Evolutionary conservation across 2,888 invertebrate species (phyloP), one percentile per base, ranked within the genome.

Genomic region (Gonocerus acuteangulatus): DNA sequence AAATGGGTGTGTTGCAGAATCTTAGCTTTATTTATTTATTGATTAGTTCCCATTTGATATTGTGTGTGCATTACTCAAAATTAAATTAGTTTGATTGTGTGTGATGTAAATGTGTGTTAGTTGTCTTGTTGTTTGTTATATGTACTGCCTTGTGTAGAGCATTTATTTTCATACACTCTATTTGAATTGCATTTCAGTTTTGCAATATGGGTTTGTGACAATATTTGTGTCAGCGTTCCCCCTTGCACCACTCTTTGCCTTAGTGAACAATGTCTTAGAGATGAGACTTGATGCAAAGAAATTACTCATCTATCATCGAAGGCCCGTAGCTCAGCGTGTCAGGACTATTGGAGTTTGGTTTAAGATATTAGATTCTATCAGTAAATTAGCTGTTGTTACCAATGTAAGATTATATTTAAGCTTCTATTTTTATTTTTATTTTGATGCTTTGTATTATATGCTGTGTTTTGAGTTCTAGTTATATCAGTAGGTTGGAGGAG

Each of bases 181-280:
- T 27, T 27, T 27, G 27, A 27, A 27, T 27, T 27, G 9, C 27
- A 19, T 64, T 65, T 32, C 74, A 95, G 95, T 95, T 52, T 78
- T 96, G 42, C 97, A 97, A 75, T 97, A 95, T 77, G 97, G 97
- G 0, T 97, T 97, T 78, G 89, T 96, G 44, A 96, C 95, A 1
- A 89, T 97, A 69, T 97, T 97, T 76, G 96, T 96, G 66, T 90
- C 95, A 36, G 97, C 96, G 2, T 97, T 97, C 78, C 97, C 97
- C 0, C 77, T 97, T 56, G 97, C 96, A 1, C 97, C 97, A 0
- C 80, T 97, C 60, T 97, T 95, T 78, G 95, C 96, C 0, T 79
- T 97, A 47, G 75, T 96, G 66, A 97, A 97, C 77, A 97, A 97
- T 76, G 82, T 95, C 67, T 78, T 97, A 61, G 97, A 97, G 78